Evolutionary conservation across 2,113 vertebrate species (phyloP), one percentile per base, ranked within the genome.

Genomic region (Chionis minor): DNA sequence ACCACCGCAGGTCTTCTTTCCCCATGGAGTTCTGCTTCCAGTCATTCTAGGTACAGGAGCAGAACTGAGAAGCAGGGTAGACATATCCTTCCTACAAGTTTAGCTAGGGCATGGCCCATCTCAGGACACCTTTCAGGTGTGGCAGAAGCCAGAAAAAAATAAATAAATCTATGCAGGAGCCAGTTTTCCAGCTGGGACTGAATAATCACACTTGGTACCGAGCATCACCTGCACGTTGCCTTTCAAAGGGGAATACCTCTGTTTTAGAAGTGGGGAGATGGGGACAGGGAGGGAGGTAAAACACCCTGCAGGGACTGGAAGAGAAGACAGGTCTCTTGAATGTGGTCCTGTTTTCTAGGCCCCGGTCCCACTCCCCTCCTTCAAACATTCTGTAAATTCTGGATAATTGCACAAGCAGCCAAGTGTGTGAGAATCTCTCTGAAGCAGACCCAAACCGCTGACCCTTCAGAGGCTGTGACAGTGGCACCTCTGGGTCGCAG

Each of bases 1-100:
- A 99, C 96, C 98, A 99, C 28, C 98, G 97, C 93, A 99, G 98
- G 90, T 99, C 97, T 16, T 99, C 98, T 87, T 97, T 98, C 66
- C 66, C 97, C 15, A 67, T 19, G 2, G 65, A n/a, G 61, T 94
- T 65, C 35, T 67, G 85, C 19, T 47, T 77, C 92, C 93, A 86
- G 58, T 80, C 94, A 2, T 97, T 96, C 92, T 98, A 4, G 69
- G 91, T 59, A 84, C 42, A 90, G 71, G 42, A 56, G 49, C 93
- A 90, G n/a, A 86, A 42, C 40, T 75, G 28, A 88, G 44, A 88
- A 33, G 78, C 15, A 9, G 56, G 27, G 35, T 2, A 69, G 49
- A 23, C 5, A 4, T 5, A 3, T 22, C 61, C 38, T 45, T 21
- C 62, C 44, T 8, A 14, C 42, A 33, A 7, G 12, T 4, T 12